These are phyloP conservation scores for Cottoperca gobio DNA, from an alignment of 2,797 vertebrate genomes.

Conservation along the genomic window DNA sequence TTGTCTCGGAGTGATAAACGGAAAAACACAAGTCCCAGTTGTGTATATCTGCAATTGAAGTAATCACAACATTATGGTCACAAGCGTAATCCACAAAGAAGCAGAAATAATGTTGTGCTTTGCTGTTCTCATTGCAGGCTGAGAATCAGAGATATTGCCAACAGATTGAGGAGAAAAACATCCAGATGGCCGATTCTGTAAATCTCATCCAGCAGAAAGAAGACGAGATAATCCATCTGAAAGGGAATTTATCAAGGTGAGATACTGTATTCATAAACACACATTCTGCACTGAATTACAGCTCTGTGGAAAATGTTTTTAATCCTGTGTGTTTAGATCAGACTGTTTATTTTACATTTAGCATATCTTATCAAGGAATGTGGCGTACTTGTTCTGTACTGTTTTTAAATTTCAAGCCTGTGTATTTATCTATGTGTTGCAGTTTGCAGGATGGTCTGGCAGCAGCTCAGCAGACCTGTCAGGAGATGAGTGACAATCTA, in stretches of 20 bases:
- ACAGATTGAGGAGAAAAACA: conserved; percentile 85
- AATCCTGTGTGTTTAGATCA: conserved; percentile 44
- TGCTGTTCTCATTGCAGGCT: conserved; percentile 80
- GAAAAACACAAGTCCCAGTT: conserved; percentile 22
- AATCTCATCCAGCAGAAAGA: conserved; percentile 85
- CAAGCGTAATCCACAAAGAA: conserved; percentile 56
- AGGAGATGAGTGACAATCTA: conserved; percentile 87
- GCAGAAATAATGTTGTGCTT: conserved; percentile 64
- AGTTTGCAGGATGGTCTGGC: conserved; percentile 88
- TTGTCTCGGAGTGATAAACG: conserved; percentile 35
- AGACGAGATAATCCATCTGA: conserved; percentile 85
- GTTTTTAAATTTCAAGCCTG: not conserved
- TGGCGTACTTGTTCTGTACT: not conserved
- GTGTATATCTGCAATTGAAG: conserved; percentile 44
- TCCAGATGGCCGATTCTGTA: conserved; percentile 84
- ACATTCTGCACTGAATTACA: conserved; percentile 67
- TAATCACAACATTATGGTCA: conserved; percentile 59
- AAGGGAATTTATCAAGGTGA: conserved; percentile 88
- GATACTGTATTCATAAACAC: conserved; percentile 68
- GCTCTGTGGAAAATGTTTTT: conserved; percentile 44
- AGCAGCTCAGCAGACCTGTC: conserved; percentile 80
- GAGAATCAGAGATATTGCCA: conserved; percentile 79
- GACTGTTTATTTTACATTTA: conserved; percentile 39
- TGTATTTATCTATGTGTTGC: conserved; percentile 5
- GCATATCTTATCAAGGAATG: conserved; percentile 1